Evolutionary conservation across 2,797 vertebrate species (phyloP).

Genomic region (Tragelaphus eurycerus): DNA sequence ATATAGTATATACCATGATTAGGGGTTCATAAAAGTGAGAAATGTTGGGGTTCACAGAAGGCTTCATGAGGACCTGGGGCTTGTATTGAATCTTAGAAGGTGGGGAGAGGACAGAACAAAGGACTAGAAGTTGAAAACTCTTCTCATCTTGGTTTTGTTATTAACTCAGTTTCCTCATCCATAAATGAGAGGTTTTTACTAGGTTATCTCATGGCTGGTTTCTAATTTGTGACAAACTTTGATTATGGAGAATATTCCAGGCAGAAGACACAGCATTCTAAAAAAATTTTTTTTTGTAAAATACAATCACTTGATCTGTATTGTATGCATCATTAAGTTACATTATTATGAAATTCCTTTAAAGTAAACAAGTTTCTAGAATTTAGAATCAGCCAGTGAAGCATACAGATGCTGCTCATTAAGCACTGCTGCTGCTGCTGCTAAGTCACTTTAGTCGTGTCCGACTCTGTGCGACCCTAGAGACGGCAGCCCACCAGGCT

Average conservation of each 20-base stretch:
- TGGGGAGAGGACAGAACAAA: not conserved
- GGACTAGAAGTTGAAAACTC: not conserved
- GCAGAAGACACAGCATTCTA: not conserved
- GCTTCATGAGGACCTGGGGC: not conserved
- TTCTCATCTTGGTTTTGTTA: conserved; percentile 19
- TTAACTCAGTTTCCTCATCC: not conserved
- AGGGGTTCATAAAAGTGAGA: not conserved
- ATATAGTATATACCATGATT: not conserved
- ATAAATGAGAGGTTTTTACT: not conserved
- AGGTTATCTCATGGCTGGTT: not conserved
- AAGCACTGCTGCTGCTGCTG: not conserved
- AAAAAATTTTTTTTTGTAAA: not conserved
- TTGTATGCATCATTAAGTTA: not conserved
- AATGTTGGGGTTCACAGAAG: not conserved
- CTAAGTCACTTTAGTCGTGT: too few relatives aligned
- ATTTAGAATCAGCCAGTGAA: conserved; percentile 11
- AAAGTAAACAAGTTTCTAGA: conserved; percentile 8
- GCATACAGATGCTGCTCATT: not conserved
- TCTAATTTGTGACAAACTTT: conserved; percentile 13
- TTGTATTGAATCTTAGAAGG: not conserved
- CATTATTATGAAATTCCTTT: not conserved
- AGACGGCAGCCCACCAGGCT: too few relatives aligned
- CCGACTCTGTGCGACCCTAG: too few relatives aligned
- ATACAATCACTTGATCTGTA: not conserved
- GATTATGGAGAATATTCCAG: not conserved